These are phyloP conservation scores for Drosophila limbata DNA, from an alignment of 2,888 invertebrate genomes.

Conservation along the genomic window DNA sequence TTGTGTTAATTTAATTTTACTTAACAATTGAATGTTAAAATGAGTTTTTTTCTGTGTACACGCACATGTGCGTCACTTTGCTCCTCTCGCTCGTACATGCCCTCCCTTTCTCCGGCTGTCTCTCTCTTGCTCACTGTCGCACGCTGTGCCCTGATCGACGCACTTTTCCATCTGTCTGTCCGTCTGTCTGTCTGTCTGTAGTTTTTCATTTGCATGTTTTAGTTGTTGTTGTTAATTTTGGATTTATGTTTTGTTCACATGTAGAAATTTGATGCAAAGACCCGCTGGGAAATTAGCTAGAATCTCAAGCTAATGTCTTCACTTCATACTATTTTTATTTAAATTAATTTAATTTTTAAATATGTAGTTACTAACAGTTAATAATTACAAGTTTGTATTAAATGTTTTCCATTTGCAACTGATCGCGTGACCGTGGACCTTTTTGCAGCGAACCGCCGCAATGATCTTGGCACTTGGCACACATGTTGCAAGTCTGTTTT, in stretches of 20 bases:
- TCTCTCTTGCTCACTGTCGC: constrained; percentile 11
- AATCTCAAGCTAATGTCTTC: background rate
- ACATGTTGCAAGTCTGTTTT: constrained; percentile 83
- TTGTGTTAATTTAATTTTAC: no score
- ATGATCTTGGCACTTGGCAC: constrained; percentile 82
- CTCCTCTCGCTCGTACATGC: constrained; percentile 20
- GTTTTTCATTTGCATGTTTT: constrained; percentile 41
- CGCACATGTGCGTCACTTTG: constrained; percentile 64
- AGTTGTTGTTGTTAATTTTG: constrained; percentile 33
- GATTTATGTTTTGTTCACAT: constrained; percentile 26
- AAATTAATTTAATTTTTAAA: background rate
- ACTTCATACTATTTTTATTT: background rate
- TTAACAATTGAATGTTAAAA: no score
- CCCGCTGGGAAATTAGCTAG: constrained; percentile 37
- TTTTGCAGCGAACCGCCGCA: constrained; percentile 51
- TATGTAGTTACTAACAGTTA: background rate
- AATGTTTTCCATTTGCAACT: constrained; percentile 39
- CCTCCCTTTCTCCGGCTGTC: constrained; percentile 21
- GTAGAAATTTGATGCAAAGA: background rate
- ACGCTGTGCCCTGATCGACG: constrained; percentile 31
- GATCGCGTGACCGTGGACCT: constrained; percentile 74
- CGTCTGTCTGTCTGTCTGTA: constrained; percentile 27
- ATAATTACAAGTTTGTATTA: background rate
- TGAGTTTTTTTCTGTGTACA: constrained; percentile 3
- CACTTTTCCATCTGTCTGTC: constrained; percentile 43